Conservation (phyloP, 2,888 invertebrate species). For the Diplazon laetatorius region DNA sequence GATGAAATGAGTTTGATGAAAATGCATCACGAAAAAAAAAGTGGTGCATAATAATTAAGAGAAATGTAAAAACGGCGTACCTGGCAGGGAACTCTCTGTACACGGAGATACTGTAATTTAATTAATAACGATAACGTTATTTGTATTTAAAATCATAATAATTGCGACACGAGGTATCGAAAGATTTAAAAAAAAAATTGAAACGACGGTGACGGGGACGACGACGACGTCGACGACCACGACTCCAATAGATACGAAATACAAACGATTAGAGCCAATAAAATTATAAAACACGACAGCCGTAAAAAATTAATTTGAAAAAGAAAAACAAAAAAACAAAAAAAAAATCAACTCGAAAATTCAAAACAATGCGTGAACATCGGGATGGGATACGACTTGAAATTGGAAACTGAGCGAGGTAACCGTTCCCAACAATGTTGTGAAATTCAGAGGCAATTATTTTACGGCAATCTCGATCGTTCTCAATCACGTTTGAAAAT, state of each 20-base stretch:
- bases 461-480: conserved; percentile 62
- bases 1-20: conserved; percentile 56
- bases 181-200: conserved; percentile 18
- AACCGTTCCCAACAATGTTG: too few species aligned
- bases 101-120: conserved; percentile 61
- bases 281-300: conserved; percentile 4
- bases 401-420: conserved; percentile 61
- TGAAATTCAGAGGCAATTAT: conserved; percentile 63
- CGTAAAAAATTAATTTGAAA: neutral
- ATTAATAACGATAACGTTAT: conserved; percentile 42
- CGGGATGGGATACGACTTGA: conserved; percentile 28
- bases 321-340: neutral
- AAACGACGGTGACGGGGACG: conserved; percentile 25
- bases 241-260: conserved; percentile 36
- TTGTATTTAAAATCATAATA: conserved; percentile 24
- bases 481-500: conserved; percentile 53
- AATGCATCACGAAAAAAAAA: conserved; percentile 55
- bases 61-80: conserved; percentile 57
- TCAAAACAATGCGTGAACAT: conserved; percentile 23
- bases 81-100: conserved; percentile 65
- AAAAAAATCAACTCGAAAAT: conserved; percentile 5
- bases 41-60: conserved; percentile 57
- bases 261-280: conserved; percentile 20
- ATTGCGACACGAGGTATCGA: conserved; percentile 60
- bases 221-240: conserved; percentile 31